A percentile compares a stretch with the other conserved stretches of the same genome.
These are phyloP conservation scores for Ridgeia piscesae DNA, from an alignment of 1,140 invertebrate genomes.

Conservation along the genomic window DNA sequence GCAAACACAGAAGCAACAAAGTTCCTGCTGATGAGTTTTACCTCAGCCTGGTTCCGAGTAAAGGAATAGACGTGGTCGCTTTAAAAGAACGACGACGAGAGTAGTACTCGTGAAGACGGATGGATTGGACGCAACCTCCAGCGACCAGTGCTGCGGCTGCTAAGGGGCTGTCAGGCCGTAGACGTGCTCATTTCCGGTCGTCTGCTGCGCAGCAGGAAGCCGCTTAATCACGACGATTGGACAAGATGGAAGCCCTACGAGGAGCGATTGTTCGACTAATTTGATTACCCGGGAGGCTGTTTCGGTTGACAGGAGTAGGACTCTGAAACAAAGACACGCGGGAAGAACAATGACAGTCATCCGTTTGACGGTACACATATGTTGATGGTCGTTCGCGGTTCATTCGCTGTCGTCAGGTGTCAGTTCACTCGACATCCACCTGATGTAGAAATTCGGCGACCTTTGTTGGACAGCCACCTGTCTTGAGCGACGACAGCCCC, in stretches of 20 bases:
- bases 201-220: not conserved
- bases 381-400: not conserved
- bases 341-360: not conserved
- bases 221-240: not conserved
- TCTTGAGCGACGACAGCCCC: too few species aligned
- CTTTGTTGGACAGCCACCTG: too few species aligned
- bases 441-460: too few species aligned
- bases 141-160: not conserved
- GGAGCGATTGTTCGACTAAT: not conserved
- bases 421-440: too few species aligned
- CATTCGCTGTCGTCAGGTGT: not conserved
- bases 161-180: not conserved
- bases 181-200: not conserved
- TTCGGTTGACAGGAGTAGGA: not conserved
- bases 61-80: too few species aligned
- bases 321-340: not conserved
- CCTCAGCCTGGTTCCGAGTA: too few species aligned
- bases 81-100: too few species aligned
- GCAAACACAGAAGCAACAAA: too few species aligned
- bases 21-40: too few species aligned
- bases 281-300: not conserved
- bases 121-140: not conserved
- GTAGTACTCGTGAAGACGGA: not conserved
- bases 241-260: not conserved
- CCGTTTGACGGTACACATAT: not conserved